Conservation (phyloP, 2,888 invertebrate species). For the Apamea anceps region DNA sequence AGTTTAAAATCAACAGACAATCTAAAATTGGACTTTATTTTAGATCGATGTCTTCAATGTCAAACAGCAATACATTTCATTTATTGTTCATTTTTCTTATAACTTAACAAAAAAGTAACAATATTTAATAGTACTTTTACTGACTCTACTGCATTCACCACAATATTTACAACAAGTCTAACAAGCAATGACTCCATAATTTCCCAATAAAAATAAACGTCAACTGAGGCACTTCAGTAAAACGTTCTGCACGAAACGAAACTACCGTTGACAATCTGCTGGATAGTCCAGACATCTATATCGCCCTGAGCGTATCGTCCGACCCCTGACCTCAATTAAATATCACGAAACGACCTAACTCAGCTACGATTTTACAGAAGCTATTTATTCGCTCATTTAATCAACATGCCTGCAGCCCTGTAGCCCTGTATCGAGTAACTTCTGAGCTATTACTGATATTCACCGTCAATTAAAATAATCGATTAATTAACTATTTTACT, state of each 20-base stretch:
- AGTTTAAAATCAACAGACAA: neutral
- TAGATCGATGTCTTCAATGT: neutral
- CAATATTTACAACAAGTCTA: constrained; percentile 6
- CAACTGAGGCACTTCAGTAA: constrained; percentile 1
- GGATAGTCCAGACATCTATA: constrained; percentile 58
- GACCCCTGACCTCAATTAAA: constrained; percentile 74
- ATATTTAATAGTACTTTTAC: neutral
- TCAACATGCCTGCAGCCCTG: constrained; percentile 41
- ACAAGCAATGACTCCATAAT: constrained; percentile 7
- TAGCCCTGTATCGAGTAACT: constrained; percentile 41
- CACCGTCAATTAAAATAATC: constrained; percentile 63
- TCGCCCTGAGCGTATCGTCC: constrained; percentile 62
- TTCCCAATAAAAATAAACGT: constrained; percentile 21
- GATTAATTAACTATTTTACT: constrained; percentile 62
- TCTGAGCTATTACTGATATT: constrained; percentile 62
- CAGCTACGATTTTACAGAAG: constrained; percentile 62
- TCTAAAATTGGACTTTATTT: neutral
- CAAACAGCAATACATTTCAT: neutral
- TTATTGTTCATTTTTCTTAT: no score
- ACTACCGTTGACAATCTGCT: constrained; percentile 54
- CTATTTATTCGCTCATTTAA: constrained; percentile 70
- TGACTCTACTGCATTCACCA: neutral
- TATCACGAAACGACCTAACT: constrained; percentile 66
- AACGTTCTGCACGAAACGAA: constrained; percentile 46
- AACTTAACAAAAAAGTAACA: neutral